These are phyloP conservation scores for Egretta garzetta DNA, from an alignment of 2,113 vertebrate species.

Conservation along the genomic window DNA sequence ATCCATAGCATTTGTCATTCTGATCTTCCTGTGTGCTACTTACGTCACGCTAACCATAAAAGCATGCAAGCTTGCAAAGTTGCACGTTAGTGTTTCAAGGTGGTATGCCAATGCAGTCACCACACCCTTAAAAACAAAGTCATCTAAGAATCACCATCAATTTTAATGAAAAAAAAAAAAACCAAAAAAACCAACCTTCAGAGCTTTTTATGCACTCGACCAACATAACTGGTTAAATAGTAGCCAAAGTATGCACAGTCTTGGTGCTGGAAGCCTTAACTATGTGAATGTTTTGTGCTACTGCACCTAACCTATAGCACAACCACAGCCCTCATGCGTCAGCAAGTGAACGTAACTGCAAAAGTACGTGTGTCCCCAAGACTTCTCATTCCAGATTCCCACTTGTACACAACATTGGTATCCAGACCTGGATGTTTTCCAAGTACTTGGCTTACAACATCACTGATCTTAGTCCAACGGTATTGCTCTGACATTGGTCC, in stretches of 20 bases:
- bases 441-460: not conserved
- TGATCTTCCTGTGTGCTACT: not conserved
- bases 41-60: not conserved
- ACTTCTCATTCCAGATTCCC: not conserved
- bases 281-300: not conserved
- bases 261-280: not conserved
- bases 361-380: accelerated
- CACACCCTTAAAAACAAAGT: not conserved
- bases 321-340: not conserved
- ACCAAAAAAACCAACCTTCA: not conserved
- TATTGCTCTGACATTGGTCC: not conserved
- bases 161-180: not conserved
- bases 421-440: not conserved
- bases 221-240: not conserved
- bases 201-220: not conserved
- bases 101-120: not conserved
- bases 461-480: not conserved
- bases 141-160: not conserved
- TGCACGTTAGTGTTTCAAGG: not conserved
- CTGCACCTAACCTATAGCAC: not conserved
- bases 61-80: not conserved
- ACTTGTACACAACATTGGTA: not conserved
- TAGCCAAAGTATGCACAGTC: not conserved
- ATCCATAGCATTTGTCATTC: not conserved
- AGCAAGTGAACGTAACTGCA: accelerated